Conservation (phyloP, 2,888 invertebrate species). For the Cheilosia urbana region DNA sequence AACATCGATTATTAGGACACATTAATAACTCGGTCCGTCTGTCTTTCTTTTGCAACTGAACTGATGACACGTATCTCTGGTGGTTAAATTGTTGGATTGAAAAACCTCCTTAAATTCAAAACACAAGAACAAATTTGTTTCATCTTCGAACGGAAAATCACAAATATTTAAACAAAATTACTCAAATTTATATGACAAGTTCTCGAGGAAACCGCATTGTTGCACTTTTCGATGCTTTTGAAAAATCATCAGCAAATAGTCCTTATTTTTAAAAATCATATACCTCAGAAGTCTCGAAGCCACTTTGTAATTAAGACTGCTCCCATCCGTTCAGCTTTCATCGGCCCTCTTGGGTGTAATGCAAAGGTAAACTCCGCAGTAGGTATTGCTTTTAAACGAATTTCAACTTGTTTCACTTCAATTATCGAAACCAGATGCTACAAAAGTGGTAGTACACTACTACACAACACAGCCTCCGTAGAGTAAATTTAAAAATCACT, state of each 20-base stretch:
- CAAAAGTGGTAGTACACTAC: background rate
- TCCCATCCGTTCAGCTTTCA: background rate
- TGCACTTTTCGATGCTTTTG: background rate
- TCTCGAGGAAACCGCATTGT: background rate
- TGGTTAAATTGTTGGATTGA: no score
- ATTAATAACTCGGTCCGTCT: no score
- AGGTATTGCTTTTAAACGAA: slow-evolving; percentile 22
- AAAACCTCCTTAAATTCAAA: no score
- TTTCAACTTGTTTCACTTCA: slow-evolving; percentile 48
- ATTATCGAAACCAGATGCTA: slow-evolving; percentile 57
- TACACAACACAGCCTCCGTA: background rate
- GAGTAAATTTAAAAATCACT: slow-evolving; percentile 51
- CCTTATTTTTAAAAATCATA: background rate
- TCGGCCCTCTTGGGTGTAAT: background rate
- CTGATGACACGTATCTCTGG: no score
- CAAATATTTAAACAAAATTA: no score
- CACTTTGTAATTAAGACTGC: slow-evolving; percentile 10
- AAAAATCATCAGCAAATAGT: background rate
- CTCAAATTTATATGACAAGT: background rate
- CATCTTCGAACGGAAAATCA: no score
- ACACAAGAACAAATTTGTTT: no score
- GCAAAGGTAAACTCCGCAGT: slow-evolving; percentile 14
- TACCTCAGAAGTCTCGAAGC: background rate
- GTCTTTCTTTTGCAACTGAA: no score
- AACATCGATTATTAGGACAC: no score